Evolutionary conservation across 2,113 vertebrate species (phyloP), one percentile per base, ranked within the genome.

Genomic region (Candoia aspera): DNA sequence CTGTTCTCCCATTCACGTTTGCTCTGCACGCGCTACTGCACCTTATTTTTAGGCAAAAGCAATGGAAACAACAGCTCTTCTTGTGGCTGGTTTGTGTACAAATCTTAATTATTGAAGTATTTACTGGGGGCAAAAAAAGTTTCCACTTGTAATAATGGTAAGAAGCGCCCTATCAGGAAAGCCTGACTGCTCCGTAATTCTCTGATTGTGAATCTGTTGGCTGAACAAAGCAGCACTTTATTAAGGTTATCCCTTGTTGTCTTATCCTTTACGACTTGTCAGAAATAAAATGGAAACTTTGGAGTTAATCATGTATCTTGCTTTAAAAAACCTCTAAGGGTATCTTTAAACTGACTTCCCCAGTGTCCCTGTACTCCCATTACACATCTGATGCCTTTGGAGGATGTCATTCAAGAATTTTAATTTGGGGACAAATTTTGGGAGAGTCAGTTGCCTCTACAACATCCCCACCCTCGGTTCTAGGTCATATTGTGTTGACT

Each of bases 381-480:
- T 89, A 12, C 46, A 73, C 11, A 79, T 79, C 73, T 79, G 19
- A 79, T 59, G 58, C 0, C 90, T 26, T 57, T 90, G 57, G 0
- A 24, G 46, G 33, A 46, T 46, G 53, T 24, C 2, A 57, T 21
- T 42, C 26, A 24, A 2, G 11, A n/a, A 15, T 88, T 49, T 17
- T 46, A 62, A 11, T 23, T 26, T 8, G 0, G 0, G 46, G 86
- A 54, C 68, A 90, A 33, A 21, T 84, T 90, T 89, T 87, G 2
- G 85, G 92, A 93, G 90, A 37, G 46, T 64, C 12, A 37, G 64
- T 90, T 89, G 4, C 68, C 94, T 95, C 94, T 92, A 55, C n/a
- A 6, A 73, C 64, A 73, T 19, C 19, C 53, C 19, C n/a, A 19
- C n/a, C 64, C 62, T 55, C 53, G 37, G 94, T 93, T 60, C 15